A percentile compares a stretch with the other conserved stretches of the same genome.
Conservation (phyloP, 2,797 vertebrate species). For the Phataginus tetradactyla region DNA sequence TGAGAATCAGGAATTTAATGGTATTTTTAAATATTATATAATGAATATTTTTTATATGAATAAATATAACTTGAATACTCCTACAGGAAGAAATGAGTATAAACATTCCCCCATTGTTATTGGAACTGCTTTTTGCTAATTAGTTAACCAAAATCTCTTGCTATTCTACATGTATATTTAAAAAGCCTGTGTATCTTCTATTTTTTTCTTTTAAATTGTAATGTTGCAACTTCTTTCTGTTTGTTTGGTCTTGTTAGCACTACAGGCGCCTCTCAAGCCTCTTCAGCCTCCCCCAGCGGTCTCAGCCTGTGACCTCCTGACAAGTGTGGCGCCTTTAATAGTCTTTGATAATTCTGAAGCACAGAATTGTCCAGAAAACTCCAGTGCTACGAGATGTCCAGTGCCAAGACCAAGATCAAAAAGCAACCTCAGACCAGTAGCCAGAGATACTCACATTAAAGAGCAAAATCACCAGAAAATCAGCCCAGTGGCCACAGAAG, state of each 20-base stretch:
- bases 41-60: constrained; percentile 18
- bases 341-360: constrained; percentile 83
- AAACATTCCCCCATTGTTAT: neutral
- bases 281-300: constrained; percentile 86
- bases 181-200: neutral
- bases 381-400: constrained; percentile 86
- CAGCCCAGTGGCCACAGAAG: constrained; percentile 43
- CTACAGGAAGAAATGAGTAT: neutral
- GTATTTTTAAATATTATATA: constrained; percentile 35
- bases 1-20: constrained; percentile 27
- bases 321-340: constrained; percentile 84
- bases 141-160: constrained; percentile 18
- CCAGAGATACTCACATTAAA: constrained; percentile 84
- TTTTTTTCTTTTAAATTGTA: constrained; percentile 16
- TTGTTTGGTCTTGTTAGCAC: constrained; percentile 81
- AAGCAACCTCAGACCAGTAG: constrained; percentile 86
- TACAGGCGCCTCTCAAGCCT: constrained; percentile 90
- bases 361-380: constrained; percentile 80
- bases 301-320: constrained; percentile 71
- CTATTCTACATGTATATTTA: neutral
- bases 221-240: neutral
- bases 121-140: constrained; percentile 46
- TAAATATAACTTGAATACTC: neutral
- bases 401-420: constrained; percentile 94
- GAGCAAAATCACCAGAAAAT: constrained; percentile 75